Base-by-base conservation (phyloP, 2,797 vertebrate genomes). In the Ptychobarbus kaznakovi region DNA sequence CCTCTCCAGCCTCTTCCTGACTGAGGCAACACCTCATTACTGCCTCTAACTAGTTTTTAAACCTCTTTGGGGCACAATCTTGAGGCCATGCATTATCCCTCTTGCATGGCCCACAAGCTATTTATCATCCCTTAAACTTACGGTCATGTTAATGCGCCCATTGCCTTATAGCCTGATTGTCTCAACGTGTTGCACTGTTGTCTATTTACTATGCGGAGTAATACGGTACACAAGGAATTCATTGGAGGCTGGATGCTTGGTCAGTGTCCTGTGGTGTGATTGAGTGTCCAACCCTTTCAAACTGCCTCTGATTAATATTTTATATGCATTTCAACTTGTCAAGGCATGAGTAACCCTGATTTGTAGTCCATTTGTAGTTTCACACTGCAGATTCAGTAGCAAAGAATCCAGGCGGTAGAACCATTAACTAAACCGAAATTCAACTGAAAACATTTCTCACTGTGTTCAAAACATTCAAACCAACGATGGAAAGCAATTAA, bases 291-390 rank as follows among this genome's bases (percentile, higher is more conserved):
- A 25, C 38, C 73, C 49, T 66, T 66, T 86, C 49, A 35, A 16
- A 73, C 78, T 3, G n/a, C 49, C 69, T 81, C 66, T 46, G 46
- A 88, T 89, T 82, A 88, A 87, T 86, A 86, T 89, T 90, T 86
- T 8, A 88, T 86, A 35, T 74, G 49, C 77, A 79, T 76, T 74
- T 70, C 61, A 73, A 35, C 69, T 80, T 70, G 76, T 74, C 68
- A 81, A 61, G 65, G 68, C 53, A 18, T 83, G 66, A 16, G 16
- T 89, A 70, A 87, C 84, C 86, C 86, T 78, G 87, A 86, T 77
- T 53, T 75, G 25, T 75, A 74, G 66, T 85, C 46, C 46, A 68
- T 32, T 32, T 32, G 32, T 32, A 32, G 51, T 53, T 53, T 20
- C 51, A 53, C 7, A 18, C 51, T 20, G 51, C 6, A 53, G 51